Evolutionary conservation across 1,140 invertebrate genomes (phyloP), one percentile per base, ranked within the genome.

Genomic region (Chrysoperla carnea): DNA sequence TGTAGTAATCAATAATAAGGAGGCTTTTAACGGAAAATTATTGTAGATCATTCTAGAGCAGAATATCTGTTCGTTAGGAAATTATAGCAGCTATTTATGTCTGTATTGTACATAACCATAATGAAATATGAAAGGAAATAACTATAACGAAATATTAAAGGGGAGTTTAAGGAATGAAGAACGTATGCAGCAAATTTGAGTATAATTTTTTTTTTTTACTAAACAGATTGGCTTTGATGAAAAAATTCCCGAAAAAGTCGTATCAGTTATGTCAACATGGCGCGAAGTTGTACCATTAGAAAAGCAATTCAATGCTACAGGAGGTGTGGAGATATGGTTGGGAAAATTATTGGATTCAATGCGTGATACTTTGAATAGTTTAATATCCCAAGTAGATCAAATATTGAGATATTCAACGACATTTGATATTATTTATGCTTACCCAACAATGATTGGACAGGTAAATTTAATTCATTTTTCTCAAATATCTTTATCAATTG

Each of bases 251-350:
- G 83, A 91, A 51, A 67, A 68, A 40, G 87, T 91, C 46, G 52
- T 78, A 9, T 69, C 73, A 2, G 80, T 90, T 61, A 72, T 78
- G 48, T 89, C 86, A 2, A 72, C 75, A 23, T 83, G 90, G 58
- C 71, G 75, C 42, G 86, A 90, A 57, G 73, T 70, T 50, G 69
- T 86, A 45, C 61, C 69, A 43, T 62, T 90, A 33, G 81, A 87
- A 48, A 77, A 76, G 51, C 62, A 72, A 9, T 81, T 90, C 6
- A 59, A 67, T 43, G 86, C 84, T 46, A 63, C 69, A 29, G 85
- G 84, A 15, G 84, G 84, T 48, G 85, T 91, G 2, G 87, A 92
- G 62, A 69, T 75, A 36, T 92, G 87, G 87, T 56, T 91, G 28
- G 84, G 81, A 56, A 63, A 62, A 44, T 64, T 91, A 28, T 62